Conservation (phyloP, 2,113 vertebrate species). For the Patagioenas fasciata region DNA sequence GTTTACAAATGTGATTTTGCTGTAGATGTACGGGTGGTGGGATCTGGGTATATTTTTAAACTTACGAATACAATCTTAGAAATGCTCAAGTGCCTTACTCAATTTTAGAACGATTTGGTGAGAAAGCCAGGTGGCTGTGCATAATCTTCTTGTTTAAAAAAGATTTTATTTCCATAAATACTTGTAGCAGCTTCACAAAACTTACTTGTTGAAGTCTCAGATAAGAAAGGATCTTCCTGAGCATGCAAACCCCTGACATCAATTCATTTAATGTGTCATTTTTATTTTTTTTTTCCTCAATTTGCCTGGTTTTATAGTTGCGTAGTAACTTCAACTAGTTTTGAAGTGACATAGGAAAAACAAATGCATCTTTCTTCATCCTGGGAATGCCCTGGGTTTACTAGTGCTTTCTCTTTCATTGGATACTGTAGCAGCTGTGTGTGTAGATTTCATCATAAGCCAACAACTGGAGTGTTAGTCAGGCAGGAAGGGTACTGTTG, state of each 20-base stretch:
- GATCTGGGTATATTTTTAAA: neutral
- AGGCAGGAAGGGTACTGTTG: neutral
- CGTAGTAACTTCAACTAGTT: neutral
- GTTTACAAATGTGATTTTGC: constrained; percentile 2
- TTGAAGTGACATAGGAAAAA: neutral
- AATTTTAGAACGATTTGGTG: neutral
- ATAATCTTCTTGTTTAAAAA: neutral
- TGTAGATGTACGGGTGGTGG: neutral
- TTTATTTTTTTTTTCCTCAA: neutral
- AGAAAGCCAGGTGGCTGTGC: constrained; percentile 23
- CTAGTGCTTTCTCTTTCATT: neutral
- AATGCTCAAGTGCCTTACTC: neutral
- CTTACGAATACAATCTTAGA: neutral
- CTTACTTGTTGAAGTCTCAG: neutral
- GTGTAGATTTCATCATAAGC: neutral
- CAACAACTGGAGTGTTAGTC: neutral
- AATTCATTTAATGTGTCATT: neutral
- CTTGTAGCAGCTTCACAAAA: neutral
- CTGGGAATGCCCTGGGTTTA: neutral
- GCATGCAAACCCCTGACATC: neutral
- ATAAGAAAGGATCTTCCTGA: neutral
- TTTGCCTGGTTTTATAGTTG: neutral
- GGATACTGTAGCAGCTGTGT: neutral
- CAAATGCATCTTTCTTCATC: neutral
- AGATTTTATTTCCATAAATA: neutral